phyloP scores from a whole-genome alignment of 2,797 vertebrate species.

The Tragelaphus oryx region DNA sequence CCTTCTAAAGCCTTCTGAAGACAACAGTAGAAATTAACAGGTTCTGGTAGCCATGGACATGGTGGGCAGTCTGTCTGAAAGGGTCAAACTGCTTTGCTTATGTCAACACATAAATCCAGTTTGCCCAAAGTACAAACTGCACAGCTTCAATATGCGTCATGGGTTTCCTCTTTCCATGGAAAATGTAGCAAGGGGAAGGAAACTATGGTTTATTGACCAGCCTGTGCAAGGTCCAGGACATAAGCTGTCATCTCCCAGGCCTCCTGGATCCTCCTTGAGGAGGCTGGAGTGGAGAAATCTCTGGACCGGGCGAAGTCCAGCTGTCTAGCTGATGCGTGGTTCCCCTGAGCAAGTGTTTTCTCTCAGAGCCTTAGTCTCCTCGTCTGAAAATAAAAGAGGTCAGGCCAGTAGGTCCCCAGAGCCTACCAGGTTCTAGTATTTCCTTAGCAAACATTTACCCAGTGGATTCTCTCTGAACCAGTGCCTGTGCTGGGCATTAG shows the following conservation, averaged over 20 bases:
- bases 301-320: neutral
- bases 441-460: slow-evolving; percentile 2
- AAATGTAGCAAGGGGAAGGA: neutral
- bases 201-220: neutral
- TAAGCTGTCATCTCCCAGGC: neutral
- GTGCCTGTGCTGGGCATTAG: neutral
- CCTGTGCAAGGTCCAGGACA: neutral
- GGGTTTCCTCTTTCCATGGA: slow-evolving; percentile 1
- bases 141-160: neutral
- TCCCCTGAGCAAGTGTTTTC: neutral
- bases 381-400: neutral
- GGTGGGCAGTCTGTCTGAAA: neutral
- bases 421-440: neutral
- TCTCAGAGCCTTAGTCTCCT: neutral
- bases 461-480: neutral
- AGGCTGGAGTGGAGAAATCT: neutral
- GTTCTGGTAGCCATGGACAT: neutral
- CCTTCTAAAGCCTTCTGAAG: neutral
- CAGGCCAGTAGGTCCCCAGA: neutral
- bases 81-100: neutral
- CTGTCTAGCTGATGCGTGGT: neutral
- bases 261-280: neutral
- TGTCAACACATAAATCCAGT: neutral
- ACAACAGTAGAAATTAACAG: neutral
- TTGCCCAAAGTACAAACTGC: neutral